Base-by-base conservation (phyloP, 2,797 vertebrate species). In the Rhinophrynus dorsalis region DNA sequence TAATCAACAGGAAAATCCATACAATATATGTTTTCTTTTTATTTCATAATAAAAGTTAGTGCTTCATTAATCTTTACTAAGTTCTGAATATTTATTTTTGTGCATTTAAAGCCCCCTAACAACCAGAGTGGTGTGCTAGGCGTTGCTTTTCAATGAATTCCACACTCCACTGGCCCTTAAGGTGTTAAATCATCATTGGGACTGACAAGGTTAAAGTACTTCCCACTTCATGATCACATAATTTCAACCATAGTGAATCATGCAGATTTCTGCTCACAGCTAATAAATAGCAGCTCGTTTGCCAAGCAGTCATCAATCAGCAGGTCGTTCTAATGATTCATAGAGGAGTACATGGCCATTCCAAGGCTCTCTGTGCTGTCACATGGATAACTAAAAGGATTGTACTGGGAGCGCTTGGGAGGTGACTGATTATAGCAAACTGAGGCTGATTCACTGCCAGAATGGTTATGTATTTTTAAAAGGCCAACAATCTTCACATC, bases 391-490 rank as follows among this genome's bases (percentile, higher is more conserved):
- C 0, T 12, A 2, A 0, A 1, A 21, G 0, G 1, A 20, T 21
- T 60, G 51, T 1, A 0, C 6, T 0, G 3, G 10, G 44, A n/a
- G 3, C 8, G 17, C 1, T 0, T 27, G 17, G 42, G 52, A 26
- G 23, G 23, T 21, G 58, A 74, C 54, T n/a, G 48, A 30, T 59
- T 1, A n/a, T n/a, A 27, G 35, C 15, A 1, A 1, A 2, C 3
- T 2, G 2, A 2, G n/a, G 17, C 54, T 29, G 23, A 21, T 29
- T 40, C 5, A 29, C 47, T 44, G 37, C 57, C 57, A 61, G 57
- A 30, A 44, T 32, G 38, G 35, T 69, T 42, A 69, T 69, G 48
- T 54, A 69, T 69, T 61, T 54, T 44, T 69, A 69, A 61, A 54
- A 61, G 57, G 67, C 47, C 21, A 38, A 61, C 26, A 13, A 27